Conservation (phyloP, 2,113 vertebrate genomes). For the Mobula birostris region DNA sequence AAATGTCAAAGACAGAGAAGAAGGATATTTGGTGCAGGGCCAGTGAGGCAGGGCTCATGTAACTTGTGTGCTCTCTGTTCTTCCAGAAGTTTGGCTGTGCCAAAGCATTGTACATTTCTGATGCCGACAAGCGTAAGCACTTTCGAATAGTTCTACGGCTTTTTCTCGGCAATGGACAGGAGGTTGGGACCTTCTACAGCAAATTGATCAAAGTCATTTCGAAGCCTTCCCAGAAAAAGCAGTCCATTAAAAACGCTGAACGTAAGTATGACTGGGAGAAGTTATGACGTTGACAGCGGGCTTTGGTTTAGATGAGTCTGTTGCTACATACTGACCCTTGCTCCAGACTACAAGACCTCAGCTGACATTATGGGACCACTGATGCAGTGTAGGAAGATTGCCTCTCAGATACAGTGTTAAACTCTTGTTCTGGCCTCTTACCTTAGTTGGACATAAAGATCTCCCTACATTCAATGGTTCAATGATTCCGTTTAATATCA, state of each 20-base stretch:
- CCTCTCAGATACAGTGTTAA: background rate
- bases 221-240: slow-evolving; percentile 94
- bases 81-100: slow-evolving; percentile 76
- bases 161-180: slow-evolving; percentile 72
- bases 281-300: background rate
- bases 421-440: background rate
- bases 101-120: slow-evolving; percentile 88
- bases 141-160: slow-evolving; percentile 79
- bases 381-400: background rate
- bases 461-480: too few species aligned
- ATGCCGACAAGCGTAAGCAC: slow-evolving; percentile 88
- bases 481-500: too few species aligned
- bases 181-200: slow-evolving; percentile 86
- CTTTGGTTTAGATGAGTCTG: background rate
- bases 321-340: background rate
- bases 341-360: background rate
- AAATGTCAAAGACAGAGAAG: too few species aligned
- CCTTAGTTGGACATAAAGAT: background rate
- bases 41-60: background rate
- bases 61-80: background rate
- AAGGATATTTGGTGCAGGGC: too few species aligned
- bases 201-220: slow-evolving; percentile 92
- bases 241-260: slow-evolving; percentile 92
- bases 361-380: background rate
- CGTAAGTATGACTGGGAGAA: slow-evolving; percentile 57